Percentiles rank a stretch among this genome's conserved stretches.
Evolutionary conservation across 2,113 vertebrate species (phyloP).

Genomic region (Erythrocercus mccallii): DNA sequence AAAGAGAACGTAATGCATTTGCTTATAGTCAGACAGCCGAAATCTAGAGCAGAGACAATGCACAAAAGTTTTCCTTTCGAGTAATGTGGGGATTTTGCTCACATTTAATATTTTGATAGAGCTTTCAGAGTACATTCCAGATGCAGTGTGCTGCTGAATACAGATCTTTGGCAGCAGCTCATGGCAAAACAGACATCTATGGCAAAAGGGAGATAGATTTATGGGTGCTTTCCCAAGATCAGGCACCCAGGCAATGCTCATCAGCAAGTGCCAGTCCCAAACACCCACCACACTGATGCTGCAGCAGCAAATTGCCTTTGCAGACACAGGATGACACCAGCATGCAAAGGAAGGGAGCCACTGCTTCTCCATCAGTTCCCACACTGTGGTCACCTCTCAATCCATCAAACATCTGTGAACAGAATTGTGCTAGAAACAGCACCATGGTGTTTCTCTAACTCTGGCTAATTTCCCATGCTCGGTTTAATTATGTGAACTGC

Average conservation of each 20-base stretch:
- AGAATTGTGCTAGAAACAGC: background rate
- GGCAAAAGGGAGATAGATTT: background rate
- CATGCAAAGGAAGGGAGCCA: background rate
- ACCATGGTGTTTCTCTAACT: background rate
- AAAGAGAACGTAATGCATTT: background rate
- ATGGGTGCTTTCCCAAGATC: background rate
- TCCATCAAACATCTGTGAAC: background rate
- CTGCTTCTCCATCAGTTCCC: background rate
- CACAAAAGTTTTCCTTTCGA: background rate
- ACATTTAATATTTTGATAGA: background rate
- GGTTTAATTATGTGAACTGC: conserved; percentile 1
- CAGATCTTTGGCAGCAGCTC: background rate
- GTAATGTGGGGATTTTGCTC: background rate
- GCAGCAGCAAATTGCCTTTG: background rate
- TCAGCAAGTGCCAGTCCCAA: background rate
- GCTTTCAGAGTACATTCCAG: background rate
- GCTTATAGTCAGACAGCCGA: background rate
- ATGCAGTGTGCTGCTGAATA: background rate
- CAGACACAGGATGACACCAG: background rate
- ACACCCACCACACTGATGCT: accelerated
- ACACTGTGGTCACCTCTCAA: background rate
- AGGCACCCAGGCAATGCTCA: background rate
- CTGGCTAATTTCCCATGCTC: background rate
- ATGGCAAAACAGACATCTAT: background rate
- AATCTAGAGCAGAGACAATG: background rate